phyloP scores from a whole-genome alignment of 1,140 invertebrate genomes.

The Hycleus cichorii region DNA sequence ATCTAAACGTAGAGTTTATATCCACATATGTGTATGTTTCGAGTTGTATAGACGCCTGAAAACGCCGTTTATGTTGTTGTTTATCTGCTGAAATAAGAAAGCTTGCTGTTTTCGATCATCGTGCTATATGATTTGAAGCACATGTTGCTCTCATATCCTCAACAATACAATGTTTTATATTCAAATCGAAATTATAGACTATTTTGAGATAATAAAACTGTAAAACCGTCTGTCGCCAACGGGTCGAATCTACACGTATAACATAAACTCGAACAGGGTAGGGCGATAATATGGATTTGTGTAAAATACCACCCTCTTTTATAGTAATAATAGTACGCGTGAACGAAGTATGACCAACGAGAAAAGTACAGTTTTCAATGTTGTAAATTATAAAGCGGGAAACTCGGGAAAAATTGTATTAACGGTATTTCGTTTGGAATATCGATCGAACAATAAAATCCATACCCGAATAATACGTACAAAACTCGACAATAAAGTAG shows the following conservation, averaged over 20 bases:
- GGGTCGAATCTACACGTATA: neutral
- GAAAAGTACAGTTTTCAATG: no score
- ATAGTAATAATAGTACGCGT: no score
- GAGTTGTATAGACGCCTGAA: constrained; percentile 3
- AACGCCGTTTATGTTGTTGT: constrained; percentile 33
- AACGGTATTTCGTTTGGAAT: no score
- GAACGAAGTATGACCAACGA: no score
- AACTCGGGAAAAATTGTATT: no score
- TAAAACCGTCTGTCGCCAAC: constrained; percentile 8
- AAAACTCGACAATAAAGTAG: constrained; percentile 10
- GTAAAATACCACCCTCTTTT: no score
- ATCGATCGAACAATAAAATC: no score
- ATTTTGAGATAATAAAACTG: neutral
- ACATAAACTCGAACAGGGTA: no score
- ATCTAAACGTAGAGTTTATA: no score
- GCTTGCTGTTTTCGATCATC: constrained; percentile 29
- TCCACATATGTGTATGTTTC: no score
- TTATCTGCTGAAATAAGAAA: constrained; percentile 24
- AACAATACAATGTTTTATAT: constrained; percentile 28
- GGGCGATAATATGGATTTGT: no score
- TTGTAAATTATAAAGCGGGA: no score
- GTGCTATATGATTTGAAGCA: constrained; percentile 37
- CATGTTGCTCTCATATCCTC: constrained; percentile 24
- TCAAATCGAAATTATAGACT: constrained; percentile 31
- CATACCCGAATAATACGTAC: neutral